Conservation (phyloP, 2,113 vertebrate genomes). For the Dicrurus megarhynchus region DNA sequence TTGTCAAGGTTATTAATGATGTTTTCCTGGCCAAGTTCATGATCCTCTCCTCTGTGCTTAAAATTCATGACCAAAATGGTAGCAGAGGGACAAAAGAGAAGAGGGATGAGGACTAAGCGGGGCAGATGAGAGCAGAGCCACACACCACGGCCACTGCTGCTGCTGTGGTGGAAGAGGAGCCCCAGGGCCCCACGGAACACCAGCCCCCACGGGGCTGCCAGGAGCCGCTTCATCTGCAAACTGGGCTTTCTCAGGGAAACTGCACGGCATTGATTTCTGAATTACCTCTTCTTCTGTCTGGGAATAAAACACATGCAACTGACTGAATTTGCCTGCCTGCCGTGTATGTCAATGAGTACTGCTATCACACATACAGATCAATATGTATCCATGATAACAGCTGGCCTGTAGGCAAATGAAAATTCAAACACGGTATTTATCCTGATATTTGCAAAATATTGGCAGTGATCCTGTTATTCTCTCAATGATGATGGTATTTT, state of each 20-base stretch:
- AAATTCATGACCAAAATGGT: not conserved
- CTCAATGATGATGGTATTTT: not conserved
- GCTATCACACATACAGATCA: not conserved
- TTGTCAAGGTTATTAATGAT: conserved; percentile 40
- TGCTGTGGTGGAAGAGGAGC: not conserved
- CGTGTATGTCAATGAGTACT: not conserved
- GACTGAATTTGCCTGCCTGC: not conserved
- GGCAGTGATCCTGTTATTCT: not conserved
- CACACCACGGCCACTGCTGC: not conserved
- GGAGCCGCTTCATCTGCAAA: not conserved
- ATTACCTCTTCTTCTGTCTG: not conserved
- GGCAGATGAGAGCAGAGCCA: not conserved
- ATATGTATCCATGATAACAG: not conserved
- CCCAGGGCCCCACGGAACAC: not conserved
- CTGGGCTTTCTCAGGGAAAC: not conserved
- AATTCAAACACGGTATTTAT: not conserved
- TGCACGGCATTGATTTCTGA: not conserved
- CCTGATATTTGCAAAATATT: not conserved
- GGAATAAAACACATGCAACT: not conserved
- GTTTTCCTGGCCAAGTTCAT: not conserved
- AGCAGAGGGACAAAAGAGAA: not conserved
- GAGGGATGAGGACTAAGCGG: not conserved
- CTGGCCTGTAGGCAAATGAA: not conserved
- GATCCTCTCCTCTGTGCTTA: not conserved
- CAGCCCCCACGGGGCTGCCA: not conserved